A percentile compares a stretch with the other conserved stretches of the same genome.
phyloP scores from a whole-genome alignment of 2,888 invertebrate species.

The Leptinotarsa tumamoca region DNA sequence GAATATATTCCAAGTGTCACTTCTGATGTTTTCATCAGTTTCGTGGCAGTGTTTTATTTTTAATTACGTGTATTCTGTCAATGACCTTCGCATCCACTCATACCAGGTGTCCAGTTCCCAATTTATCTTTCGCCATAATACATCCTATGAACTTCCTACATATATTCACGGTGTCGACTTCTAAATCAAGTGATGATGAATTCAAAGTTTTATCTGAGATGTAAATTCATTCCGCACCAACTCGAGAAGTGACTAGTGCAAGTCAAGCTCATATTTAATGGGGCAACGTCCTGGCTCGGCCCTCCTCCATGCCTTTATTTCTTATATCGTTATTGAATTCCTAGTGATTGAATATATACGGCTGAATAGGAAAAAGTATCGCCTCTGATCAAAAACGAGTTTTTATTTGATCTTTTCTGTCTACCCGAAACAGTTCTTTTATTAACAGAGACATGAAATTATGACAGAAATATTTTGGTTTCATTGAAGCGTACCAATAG shows the following conservation, averaged over 20 bases:
- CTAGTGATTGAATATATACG: constrained; percentile 18
- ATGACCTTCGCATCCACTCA: background rate
- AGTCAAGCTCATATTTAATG: constrained; percentile 26
- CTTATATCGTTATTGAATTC: constrained; percentile 20
- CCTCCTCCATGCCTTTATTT: constrained; percentile 25
- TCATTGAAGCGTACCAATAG: background rate
- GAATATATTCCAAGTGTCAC: no score
- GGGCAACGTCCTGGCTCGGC: constrained; percentile 23
- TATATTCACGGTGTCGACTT: constrained; percentile 2
- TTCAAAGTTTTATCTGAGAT: constrained; percentile 17
- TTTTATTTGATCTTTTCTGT: constrained; percentile 1
- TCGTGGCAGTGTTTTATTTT: no score
- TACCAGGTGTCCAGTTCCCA: background rate
- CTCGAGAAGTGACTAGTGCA: constrained; percentile 21
- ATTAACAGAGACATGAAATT: background rate
- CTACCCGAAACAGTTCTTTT: background rate
- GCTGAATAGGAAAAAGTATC: constrained; percentile 5
- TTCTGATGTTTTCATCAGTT: no score
- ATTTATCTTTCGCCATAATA: constrained; percentile 6
- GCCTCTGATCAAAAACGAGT: constrained; percentile 6
- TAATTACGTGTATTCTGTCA: no score
- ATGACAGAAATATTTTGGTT: background rate
- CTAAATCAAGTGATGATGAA: constrained; percentile 27
- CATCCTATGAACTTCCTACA: constrained; percentile 11
- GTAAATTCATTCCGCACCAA: constrained; percentile 22